These are phyloP conservation scores for Dolichallabes microphthalmus DNA, from an alignment of 2,113 vertebrate species.

Conservation along the genomic window DNA sequence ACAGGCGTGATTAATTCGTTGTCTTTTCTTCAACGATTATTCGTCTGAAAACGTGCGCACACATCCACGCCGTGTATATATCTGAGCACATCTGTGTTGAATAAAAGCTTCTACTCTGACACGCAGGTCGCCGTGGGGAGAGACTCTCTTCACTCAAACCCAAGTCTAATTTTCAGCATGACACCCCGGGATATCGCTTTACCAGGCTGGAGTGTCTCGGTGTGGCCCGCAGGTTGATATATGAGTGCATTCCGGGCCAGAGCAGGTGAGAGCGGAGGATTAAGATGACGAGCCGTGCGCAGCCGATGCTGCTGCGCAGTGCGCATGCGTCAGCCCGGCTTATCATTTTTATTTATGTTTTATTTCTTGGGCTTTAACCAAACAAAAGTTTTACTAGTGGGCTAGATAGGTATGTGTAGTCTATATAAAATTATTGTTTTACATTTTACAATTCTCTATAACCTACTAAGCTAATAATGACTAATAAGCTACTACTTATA, in stretches of 20 bases:
- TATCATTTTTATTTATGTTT: too few species aligned
- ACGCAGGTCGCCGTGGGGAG: conserved; percentile 33
- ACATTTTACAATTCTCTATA: neutral
- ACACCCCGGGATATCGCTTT: conserved; percentile 52
- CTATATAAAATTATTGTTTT: too few species aligned
- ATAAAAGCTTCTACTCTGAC: conserved; percentile 51
- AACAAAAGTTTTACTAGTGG: neutral
- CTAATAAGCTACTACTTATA: neutral
- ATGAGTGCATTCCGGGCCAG: conserved; percentile 49
- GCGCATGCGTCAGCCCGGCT: conserved; percentile 15
- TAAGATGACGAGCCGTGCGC: conserved; percentile 47
- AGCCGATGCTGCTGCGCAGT: conserved; percentile 7
- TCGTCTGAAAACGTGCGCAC: conserved; percentile 51
- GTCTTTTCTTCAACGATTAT: conserved; percentile 48
- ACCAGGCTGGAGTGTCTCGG: conserved; percentile 46
- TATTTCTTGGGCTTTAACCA: too few species aligned
- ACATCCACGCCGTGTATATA: conserved; percentile 31
- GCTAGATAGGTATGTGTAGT: neutral
- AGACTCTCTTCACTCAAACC: conserved; percentile 46
- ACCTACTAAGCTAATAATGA: too few species aligned
- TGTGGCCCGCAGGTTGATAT: conserved; percentile 56
- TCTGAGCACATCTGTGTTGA: conserved; percentile 53
- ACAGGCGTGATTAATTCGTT: conserved; percentile 49
- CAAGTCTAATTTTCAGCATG: conserved; percentile 54
- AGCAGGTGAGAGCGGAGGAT: conserved; percentile 50